These are phyloP conservation scores for Ibidorhyncha struthersii DNA, from an alignment of 2,113 vertebrate species.

Conservation along the genomic window DNA sequence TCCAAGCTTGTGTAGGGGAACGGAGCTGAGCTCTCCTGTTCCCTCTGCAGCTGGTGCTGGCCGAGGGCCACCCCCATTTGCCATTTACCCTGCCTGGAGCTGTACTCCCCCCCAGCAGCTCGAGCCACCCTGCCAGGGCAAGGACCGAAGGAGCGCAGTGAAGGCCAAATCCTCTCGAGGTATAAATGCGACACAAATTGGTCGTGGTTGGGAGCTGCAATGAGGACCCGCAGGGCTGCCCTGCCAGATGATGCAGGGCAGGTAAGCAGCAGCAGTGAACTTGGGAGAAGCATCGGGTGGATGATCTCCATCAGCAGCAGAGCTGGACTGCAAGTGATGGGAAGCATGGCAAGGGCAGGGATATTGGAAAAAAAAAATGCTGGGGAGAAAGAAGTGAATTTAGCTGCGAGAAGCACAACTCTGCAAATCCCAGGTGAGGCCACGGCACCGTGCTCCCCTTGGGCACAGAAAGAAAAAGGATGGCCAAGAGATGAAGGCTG, in stretches of 20 bases:
- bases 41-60: neutral
- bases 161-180: neutral
- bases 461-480: neutral
- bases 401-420: neutral
- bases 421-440: neutral
- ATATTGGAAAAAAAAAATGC: neutral
- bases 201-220: neutral
- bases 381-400: neutral
- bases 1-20: neutral
- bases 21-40: neutral
- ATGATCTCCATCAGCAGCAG: neutral
- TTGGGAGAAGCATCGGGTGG: fast-evolving
- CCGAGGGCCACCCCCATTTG: fast-evolving
- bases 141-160: neutral
- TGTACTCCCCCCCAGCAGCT: neutral
- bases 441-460: fast-evolving
- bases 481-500: neutral
- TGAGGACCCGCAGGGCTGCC: neutral
- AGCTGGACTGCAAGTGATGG: neutral
- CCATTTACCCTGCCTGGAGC: neutral
- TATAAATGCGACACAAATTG: neutral
- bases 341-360: neutral
- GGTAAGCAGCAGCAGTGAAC: neutral
- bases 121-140: neutral
- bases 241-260: neutral